Evolutionary conservation across 2,888 invertebrate species (phyloP).

Genomic region (Caenorhabditis sinica): DNA sequence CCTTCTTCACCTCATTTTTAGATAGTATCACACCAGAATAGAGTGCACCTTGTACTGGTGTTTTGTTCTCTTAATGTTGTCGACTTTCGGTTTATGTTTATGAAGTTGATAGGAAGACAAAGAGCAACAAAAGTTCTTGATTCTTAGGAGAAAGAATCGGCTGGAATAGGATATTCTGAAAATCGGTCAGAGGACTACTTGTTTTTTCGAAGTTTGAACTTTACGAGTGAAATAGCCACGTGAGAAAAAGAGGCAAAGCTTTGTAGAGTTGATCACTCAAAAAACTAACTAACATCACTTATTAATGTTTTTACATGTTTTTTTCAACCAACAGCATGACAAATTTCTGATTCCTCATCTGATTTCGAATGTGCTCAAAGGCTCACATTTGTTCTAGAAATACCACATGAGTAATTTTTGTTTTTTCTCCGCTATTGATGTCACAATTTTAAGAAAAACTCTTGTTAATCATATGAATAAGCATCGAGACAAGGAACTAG

Average conservation of each 20-base stretch:
- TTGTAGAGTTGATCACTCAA: neutral
- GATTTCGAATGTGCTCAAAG: neutral
- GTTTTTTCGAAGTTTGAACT: conserved; percentile 3
- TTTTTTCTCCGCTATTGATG: no score
- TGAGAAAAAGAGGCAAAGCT: conserved; percentile 1
- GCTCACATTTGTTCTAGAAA: neutral
- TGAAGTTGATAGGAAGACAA: neutral
- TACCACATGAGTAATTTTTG: neutral
- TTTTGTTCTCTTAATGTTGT: conserved; percentile 4
- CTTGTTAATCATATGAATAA: neutral
- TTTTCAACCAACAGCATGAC: neutral
- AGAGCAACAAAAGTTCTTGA: conserved; percentile 2
- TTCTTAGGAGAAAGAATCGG: neutral
- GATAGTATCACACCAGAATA: neutral
- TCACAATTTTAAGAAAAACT: no score
- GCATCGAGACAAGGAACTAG: neutral
- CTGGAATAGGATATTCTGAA: neutral
- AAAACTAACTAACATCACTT: conserved; percentile 1
- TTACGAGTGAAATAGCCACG: neutral
- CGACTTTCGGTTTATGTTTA: neutral
- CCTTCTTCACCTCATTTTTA: neutral
- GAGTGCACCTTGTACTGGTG: neutral
- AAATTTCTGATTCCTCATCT: neutral
- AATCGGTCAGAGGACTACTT: neutral
- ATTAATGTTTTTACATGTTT: conserved; percentile 1